phyloP scores from a whole-genome alignment of 2,888 invertebrate species.

The Monochamus alternatus region DNA sequence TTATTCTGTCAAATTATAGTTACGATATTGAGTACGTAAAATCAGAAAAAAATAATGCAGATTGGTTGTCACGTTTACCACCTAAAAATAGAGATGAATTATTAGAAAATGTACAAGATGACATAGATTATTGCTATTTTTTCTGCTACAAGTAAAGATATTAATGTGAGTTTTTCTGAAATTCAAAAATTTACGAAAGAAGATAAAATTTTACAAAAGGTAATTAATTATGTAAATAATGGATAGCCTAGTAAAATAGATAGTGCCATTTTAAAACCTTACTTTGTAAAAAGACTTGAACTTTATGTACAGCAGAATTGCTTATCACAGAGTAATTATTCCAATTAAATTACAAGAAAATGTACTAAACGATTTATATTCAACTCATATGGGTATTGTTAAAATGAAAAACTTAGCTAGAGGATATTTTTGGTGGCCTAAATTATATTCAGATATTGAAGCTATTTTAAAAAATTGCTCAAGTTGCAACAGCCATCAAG shows the following conservation, averaged over 20 bases:
- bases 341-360: constrained; percentile 26
- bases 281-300: constrained; percentile 24
- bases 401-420: too few relatives aligned
- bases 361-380: constrained; percentile 23
- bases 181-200: too few relatives aligned
- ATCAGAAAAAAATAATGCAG: constrained; percentile 29
- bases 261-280: constrained; percentile 8
- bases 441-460: too few relatives aligned
- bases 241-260: background rate
- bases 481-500: too few relatives aligned
- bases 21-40: constrained; percentile 37
- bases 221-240: too few relatives aligned
- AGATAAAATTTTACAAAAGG: too few relatives aligned
- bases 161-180: too few relatives aligned
- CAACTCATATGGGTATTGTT: background rate
- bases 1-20: constrained; percentile 30
- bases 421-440: too few relatives aligned
- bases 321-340: constrained; percentile 15
- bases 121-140: too few relatives aligned
- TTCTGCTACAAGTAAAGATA: too few relatives aligned
- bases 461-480: too few relatives aligned
- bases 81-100: constrained; percentile 22
- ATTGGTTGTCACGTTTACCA: constrained; percentile 24
- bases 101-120: constrained; percentile 20
- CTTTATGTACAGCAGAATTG: constrained; percentile 27